Base-by-base conservation (phyloP, 2,113 vertebrate genomes). In the Nyctibius bracteatus region DNA sequence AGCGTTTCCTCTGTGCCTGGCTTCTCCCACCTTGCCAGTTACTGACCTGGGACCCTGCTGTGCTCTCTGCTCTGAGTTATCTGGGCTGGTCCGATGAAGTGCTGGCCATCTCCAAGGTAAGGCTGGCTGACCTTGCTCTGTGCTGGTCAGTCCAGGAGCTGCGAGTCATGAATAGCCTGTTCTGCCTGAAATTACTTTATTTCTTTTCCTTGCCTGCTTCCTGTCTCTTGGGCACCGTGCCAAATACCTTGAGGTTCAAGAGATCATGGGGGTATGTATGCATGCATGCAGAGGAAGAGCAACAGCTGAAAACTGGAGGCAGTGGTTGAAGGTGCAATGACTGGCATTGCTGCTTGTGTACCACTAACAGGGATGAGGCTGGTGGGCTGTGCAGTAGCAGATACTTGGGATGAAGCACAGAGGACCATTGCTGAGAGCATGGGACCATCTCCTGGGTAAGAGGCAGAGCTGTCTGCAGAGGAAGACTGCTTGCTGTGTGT, bases 261-360 rank as follows among this genome's bases (percentile, higher is more conserved):
- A 58, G n/a, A 10, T 8, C 33, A 24, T n/a, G 46, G 21, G n/a
- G 6, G 0, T n/a, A 0, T 24, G 17, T 65, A 22, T 65, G 2
- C 72, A 10, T 33, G 31, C 6, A 12, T 18, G 46, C 6, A 1
- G 39, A 66, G 31, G 66, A 82, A 25, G 25, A 78, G 44, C 43
- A 57, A 2, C 27, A 55, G 28, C n/a, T 77, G 67, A 66, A 65
- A 80, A 62, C 23, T 16, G 13, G 54, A 54, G 28, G 46, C 24
- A 33, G 33, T 25, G 70, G 22, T 44, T 83, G 67, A 57, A 75
- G 35, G 23, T 13, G 20, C 13, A 9, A 1, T 24, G 63, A 7
- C 35, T 73, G 58, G 17, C 35, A 10, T 61, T 0, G 0, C 63
- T 82, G 39, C 39, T 43, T 49, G 28, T 31, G 30, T 67, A 14